phyloP scores from a whole-genome alignment of 2,113 vertebrate species.

The Sinocyclocheilus anshuiensis region DNA sequence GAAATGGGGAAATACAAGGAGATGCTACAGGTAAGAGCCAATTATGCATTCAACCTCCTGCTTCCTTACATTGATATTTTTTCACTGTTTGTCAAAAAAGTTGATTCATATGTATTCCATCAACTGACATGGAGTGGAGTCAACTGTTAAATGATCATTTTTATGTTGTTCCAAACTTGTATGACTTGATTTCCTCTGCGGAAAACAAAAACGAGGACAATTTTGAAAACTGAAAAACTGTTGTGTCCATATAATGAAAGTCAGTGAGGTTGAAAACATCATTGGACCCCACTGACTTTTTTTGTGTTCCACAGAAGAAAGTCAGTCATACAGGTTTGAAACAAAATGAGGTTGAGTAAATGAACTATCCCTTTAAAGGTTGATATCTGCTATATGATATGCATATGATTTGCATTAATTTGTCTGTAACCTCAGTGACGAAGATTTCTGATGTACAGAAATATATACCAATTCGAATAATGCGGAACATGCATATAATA shows the following conservation, averaged over 20 bases:
- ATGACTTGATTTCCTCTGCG: not conserved
- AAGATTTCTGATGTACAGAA: not conserved
- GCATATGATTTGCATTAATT: not conserved
- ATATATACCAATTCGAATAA: slow-evolving; percentile 20
- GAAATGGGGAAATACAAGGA: slow-evolving; percentile 99
- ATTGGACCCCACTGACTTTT: not conserved
- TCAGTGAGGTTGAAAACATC: not conserved
- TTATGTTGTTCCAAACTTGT: not conserved
- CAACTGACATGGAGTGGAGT: not conserved
- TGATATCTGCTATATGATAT: not conserved
- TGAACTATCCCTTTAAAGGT: not conserved
- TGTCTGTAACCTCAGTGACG: not conserved
- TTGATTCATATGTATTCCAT: not conserved
- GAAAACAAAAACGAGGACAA: not conserved
- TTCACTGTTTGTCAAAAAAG: not conserved
- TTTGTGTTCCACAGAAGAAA: slow-evolving; percentile 79
- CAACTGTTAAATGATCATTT: not conserved
- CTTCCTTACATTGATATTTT: not conserved
- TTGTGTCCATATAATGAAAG: not conserved
- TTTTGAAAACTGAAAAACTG: not conserved
- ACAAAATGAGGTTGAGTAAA: not conserved
- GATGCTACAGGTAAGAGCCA: slow-evolving; percentile 91
- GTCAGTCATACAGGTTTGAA: not conserved
- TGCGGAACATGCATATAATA: slow-evolving; percentile 66
- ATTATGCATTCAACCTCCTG: not conserved